Conservation (phyloP, 2,888 invertebrate genomes). For the Neelides folsomi region DNA sequence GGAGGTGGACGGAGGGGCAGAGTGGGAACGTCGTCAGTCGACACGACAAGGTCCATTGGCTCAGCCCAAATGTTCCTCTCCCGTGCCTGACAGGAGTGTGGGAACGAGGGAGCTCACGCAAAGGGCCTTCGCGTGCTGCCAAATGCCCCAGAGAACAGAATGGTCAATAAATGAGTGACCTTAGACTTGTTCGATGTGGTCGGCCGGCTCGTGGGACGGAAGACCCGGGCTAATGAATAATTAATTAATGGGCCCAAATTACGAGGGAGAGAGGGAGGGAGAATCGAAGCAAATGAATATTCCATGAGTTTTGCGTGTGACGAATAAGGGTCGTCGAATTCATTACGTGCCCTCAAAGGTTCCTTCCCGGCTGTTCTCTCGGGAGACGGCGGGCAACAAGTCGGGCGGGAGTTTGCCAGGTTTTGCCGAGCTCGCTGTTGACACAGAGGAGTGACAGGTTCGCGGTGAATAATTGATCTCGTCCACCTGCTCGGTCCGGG, state of each 20-base stretch:
- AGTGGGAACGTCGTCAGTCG: neutral
- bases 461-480: constrained; percentile 22
- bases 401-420: neutral
- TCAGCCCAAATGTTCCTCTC: neutral
- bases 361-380: too few relatives aligned
- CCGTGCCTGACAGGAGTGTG: too few relatives aligned
- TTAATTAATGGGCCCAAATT: constrained; percentile 29
- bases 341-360: too few relatives aligned
- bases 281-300: constrained; percentile 24
- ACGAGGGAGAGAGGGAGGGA: constrained; percentile 7
- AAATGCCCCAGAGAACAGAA: constrained; percentile 3
- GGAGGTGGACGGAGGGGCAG: neutral
- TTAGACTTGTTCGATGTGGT: neutral
- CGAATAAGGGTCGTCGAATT: constrained; percentile 6
- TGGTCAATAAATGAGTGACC: constrained; percentile 7
- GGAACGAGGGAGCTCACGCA: too few relatives aligned
- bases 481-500: constrained; percentile 13
- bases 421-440: constrained; percentile 5
- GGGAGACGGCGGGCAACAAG: neutral
- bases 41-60: constrained; percentile 1
- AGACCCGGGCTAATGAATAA: constrained; percentile 18
- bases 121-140: too few relatives aligned
- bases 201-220: neutral
- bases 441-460: constrained; percentile 19
- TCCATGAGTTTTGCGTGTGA: constrained; percentile 31